phyloP scores from a whole-genome alignment of 2,888 invertebrate species.

The Caenorhabditis virilis region DNA sequence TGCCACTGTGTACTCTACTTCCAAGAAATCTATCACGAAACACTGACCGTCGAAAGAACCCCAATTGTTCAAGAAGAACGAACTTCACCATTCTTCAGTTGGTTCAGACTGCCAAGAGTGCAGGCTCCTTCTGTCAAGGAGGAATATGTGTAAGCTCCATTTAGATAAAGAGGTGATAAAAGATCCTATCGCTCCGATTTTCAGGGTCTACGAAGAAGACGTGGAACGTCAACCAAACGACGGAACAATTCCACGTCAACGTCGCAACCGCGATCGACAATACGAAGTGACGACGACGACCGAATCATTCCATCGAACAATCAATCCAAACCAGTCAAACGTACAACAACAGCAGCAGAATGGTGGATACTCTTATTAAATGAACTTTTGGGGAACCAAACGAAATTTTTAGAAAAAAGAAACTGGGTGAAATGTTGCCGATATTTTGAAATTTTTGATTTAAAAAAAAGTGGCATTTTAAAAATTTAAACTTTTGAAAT shows the following conservation, averaged over 20 bases:
- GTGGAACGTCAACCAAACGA: constrained; percentile 50
- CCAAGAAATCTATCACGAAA: constrained; percentile 69
- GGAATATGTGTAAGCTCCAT: constrained; percentile 63
- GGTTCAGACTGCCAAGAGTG: constrained; percentile 68
- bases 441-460: too few species aligned
- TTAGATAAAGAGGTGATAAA: too few species aligned
- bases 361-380: constrained; percentile 39
- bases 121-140: constrained; percentile 67
- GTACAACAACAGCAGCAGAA: constrained; percentile 39
- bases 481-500: too few species aligned
- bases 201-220: constrained; percentile 68
- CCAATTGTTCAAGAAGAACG: constrained; percentile 51
- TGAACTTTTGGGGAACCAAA: too few species aligned
- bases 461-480: too few species aligned
- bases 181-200: constrained; percentile 20
- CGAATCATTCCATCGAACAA: constrained; percentile 68
- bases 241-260: constrained; percentile 56
- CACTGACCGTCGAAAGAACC: constrained; percentile 52
- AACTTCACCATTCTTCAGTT: constrained; percentile 68
- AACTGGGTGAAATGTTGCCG: too few species aligned
- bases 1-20: constrained; percentile 68
- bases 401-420: too few species aligned
- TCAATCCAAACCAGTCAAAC: constrained; percentile 62
- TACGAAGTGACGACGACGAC: constrained; percentile 67
- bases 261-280: constrained; percentile 58